phyloP scores from a whole-genome alignment of 2,888 invertebrate genomes.

The Callyntrura guangdongensis region DNA sequence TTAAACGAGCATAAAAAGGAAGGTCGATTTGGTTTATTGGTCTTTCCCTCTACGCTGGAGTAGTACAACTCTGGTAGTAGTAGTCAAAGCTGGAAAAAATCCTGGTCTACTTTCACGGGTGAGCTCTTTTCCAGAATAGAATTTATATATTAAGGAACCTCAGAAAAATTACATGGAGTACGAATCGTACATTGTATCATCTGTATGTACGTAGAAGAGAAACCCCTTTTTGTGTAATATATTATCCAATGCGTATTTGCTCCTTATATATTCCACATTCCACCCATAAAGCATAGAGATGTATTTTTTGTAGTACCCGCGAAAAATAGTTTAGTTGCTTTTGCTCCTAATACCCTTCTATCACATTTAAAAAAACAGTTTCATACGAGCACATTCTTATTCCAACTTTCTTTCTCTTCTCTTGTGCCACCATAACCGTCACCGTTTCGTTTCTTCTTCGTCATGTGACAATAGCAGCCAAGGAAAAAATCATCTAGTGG shows the following conservation, averaged over 20 bases:
- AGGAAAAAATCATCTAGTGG: constrained; percentile 7
- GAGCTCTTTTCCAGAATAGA: constrained; percentile 57
- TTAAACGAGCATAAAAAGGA: constrained; percentile 56
- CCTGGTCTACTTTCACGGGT: constrained; percentile 68
- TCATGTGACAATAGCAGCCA: constrained; percentile 42
- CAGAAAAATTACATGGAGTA: constrained; percentile 18
- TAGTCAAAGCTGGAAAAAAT: constrained; percentile 43
- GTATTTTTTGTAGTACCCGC: neutral
- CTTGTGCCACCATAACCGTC: constrained; percentile 31
- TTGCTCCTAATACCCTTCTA: neutral
- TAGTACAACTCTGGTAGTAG: no score
- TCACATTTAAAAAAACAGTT: constrained; percentile 56
- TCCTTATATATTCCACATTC: neutral
- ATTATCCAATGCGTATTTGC: neutral
- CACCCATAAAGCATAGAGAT: neutral
- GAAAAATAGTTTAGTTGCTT: constrained; percentile 20
- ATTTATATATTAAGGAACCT: constrained; percentile 29
- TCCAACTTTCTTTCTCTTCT: neutral
- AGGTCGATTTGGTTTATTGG: constrained; percentile 73
- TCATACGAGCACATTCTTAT: constrained; percentile 49
- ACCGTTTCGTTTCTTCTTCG: constrained; percentile 43
- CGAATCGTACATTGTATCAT: no score
- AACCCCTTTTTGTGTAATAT: no score
- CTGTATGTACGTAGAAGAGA: neutral
- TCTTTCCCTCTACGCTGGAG: constrained; percentile 15